Evolutionary conservation across 2,888 invertebrate species (phyloP).

Genomic region (Papilio elwesi): DNA sequence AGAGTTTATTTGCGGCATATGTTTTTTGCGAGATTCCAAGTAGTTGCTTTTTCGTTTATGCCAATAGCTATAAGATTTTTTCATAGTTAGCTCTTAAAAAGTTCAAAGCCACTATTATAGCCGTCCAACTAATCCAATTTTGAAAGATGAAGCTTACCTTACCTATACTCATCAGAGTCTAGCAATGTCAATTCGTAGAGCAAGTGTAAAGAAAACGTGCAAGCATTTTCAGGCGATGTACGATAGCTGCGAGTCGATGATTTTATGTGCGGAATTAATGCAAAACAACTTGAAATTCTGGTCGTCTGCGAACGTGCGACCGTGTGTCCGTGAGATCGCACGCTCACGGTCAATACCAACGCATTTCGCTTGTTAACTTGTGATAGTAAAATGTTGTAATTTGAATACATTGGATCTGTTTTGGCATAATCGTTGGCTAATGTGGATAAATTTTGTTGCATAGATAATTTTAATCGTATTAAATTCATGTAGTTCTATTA

Average conservation of each 20-base stretch:
- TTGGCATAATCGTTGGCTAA: neutral
- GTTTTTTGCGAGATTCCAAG: too few relatives aligned
- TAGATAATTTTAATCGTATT: neutral
- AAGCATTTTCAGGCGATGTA: slow-evolving; percentile 1
- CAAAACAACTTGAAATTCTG: slow-evolving; percentile 40
- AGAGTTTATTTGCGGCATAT: too few relatives aligned
- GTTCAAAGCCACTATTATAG: too few relatives aligned
- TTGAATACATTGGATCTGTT: slow-evolving; percentile 13
- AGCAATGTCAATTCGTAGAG: neutral
- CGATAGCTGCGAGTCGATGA: neutral
- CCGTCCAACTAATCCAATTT: too few relatives aligned
- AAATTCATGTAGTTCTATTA: neutral
- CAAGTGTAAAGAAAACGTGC: slow-evolving; percentile 13
- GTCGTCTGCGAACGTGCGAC: slow-evolving; percentile 24
- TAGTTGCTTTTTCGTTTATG: too few relatives aligned
- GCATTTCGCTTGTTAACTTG: neutral
- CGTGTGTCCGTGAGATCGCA: slow-evolving; percentile 13
- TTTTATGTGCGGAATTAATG: slow-evolving; percentile 38
- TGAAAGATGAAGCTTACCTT: neutral
- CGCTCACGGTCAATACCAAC: slow-evolving; percentile 38
- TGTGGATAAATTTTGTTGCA: neutral
- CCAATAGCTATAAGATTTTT: too few relatives aligned
- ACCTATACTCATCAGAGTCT: neutral
- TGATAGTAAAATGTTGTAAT: slow-evolving; percentile 25
- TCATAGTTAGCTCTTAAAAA: too few relatives aligned